Conservation (phyloP, 2,797 vertebrate genomes). For the Malurus splendens region DNA sequence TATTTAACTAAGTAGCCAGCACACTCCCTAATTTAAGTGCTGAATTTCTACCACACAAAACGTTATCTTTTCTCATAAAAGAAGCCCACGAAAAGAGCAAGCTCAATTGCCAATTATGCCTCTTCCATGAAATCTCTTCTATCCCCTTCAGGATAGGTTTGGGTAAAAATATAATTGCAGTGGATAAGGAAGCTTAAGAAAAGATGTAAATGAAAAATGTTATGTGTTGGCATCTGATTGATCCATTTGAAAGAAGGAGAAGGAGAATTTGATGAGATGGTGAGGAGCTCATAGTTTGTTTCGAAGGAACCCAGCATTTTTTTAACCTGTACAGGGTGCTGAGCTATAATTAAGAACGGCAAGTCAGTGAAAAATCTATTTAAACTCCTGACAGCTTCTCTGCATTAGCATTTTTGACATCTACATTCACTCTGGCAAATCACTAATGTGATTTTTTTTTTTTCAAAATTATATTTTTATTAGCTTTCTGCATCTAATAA, state of each 20-base stretch:
- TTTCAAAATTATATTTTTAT: slow-evolving; percentile 53
- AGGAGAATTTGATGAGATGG: slow-evolving; percentile 41
- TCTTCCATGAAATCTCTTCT: slow-evolving; percentile 57
- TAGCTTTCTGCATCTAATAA: slow-evolving; percentile 39
- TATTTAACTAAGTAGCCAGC: slow-evolving; percentile 61
- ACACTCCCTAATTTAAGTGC: slow-evolving; percentile 46
- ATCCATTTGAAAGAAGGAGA: slow-evolving; percentile 57
- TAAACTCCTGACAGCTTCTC: slow-evolving; percentile 60
- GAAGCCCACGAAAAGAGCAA: slow-evolving; percentile 7
- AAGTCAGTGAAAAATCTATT: slow-evolving; percentile 64
- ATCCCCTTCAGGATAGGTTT: slow-evolving; percentile 50
- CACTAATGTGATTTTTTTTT: slow-evolving; percentile 52
- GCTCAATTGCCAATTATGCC: slow-evolving; percentile 54
- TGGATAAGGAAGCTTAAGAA: slow-evolving; percentile 46
- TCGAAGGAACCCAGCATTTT: slow-evolving; percentile 43
- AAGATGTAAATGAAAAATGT: slow-evolving; percentile 60
- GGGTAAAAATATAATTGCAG: slow-evolving; percentile 58
- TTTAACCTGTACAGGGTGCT: slow-evolving; percentile 59
- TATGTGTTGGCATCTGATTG: slow-evolving; percentile 58
- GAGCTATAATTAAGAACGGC: slow-evolving; percentile 64
- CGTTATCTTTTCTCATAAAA: slow-evolving; percentile 29
- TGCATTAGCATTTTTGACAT: slow-evolving; percentile 65
- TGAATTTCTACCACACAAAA: slow-evolving; percentile 30
- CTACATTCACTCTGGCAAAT: slow-evolving; percentile 55
- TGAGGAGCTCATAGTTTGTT: slow-evolving; percentile 38